Base-by-base conservation (phyloP, 2,797 vertebrate genomes). In the Anguilla megastoma region DNA sequence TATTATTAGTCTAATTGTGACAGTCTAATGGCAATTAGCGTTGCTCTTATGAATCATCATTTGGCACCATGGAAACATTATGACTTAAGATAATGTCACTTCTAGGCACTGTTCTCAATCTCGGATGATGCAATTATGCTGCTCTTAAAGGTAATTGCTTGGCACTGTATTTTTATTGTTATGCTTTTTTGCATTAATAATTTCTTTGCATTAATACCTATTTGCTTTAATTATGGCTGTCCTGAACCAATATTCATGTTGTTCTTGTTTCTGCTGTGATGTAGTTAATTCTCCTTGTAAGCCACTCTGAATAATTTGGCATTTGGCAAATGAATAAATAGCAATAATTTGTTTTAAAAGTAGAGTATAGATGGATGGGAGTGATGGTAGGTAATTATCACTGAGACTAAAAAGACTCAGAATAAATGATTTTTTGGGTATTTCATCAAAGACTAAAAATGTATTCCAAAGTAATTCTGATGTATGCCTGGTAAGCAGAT, bases 401-500 rank as follows among this genome's bases (percentile, higher is more conserved):
- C n/a, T 54, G 48, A 88, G 14, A 41, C 33, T 84, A 66, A 66
- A 84, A 24, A 50, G 82, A 48, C 58, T 36, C 36, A 2, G 69
- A 74, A 74, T 74, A 7, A 33, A 74, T 33, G 69, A 36, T 74
- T 74, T 21, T 74, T 60, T 30, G 24, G 30, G 30, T 8, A 16
- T 21, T 33, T 14, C 4, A 33, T 48, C 30, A 33, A 21, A 24
- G 41, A 66, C 45, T 33, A 33, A 89, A 89, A 90, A 90, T 54
- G 82, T 87, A 85, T 87, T 88, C 89, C 71, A 33, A 21, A 91
- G 80, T 86, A n/a, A 30, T 58, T 36, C 36, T 0, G 41, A 21
- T 50, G 9, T n/a, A 82, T n/a, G 14, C 21, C 69, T 56, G 41
- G 24, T 80, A 80, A 33, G 16, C 54, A 2, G 36, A 36, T 69